These are phyloP conservation scores for Leptinotarsa juncta DNA, from an alignment of 2,888 invertebrate genomes.

Conservation along the genomic window DNA sequence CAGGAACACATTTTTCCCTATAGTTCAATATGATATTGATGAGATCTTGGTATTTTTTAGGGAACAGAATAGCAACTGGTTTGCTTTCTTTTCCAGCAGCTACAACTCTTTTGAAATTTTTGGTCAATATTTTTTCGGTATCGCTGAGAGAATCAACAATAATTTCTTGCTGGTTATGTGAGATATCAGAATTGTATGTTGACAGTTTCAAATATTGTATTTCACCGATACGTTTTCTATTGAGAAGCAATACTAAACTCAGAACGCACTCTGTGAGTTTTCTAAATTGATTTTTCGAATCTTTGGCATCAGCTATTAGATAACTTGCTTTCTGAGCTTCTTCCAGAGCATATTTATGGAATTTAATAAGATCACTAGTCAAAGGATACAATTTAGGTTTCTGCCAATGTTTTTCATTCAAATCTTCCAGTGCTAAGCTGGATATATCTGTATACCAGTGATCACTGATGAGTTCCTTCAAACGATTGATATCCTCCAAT, in stretches of 20 bases:
- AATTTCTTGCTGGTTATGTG: neutral
- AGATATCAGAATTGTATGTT: neutral
- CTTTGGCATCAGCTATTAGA: neutral
- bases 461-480: neutral
- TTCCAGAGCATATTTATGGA: neutral
- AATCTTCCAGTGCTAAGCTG: neutral
- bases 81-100: constrained; percentile 42
- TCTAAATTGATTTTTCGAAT: neutral
- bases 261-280: neutral
- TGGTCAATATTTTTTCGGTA: neutral
- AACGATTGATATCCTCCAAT: neutral
- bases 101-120: constrained; percentile 42
- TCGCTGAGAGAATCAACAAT: neutral
- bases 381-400: neutral
- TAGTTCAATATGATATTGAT: constrained; percentile 10
- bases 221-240: constrained; percentile 19
- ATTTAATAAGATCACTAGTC: neutral
- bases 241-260: neutral
- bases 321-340: neutral
- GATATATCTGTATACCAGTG: constrained; percentile 4
- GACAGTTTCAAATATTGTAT: constrained; percentile 15
- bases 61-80: constrained; percentile 45
- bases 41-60: constrained; percentile 24
- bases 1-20: constrained; percentile 37
- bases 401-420: neutral